Evolutionary conservation across 2,888 invertebrate genomes (phyloP).

Genomic region (Sphecodes monilicornis): DNA sequence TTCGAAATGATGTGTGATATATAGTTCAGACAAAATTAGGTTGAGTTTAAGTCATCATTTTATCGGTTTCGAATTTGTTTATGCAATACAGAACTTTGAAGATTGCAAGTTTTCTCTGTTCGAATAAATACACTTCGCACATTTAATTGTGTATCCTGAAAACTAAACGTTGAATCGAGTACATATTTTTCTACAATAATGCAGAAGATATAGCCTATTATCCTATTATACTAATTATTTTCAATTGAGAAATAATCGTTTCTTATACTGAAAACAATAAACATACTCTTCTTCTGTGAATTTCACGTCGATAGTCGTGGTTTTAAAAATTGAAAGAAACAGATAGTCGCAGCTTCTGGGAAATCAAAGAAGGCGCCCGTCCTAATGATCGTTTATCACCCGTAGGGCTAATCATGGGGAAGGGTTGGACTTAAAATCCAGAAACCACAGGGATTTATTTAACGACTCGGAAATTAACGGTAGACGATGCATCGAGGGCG

Average conservation of each 20-base stretch:
- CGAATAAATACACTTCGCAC: not conserved
- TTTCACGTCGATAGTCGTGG: not conserved
- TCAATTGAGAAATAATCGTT: not conserved
- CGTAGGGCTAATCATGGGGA: not conserved
- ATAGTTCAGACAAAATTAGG: not conserved
- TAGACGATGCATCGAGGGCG: not conserved
- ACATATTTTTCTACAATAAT: not conserved
- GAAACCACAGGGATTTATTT: not conserved
- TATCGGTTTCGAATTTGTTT: not conserved
- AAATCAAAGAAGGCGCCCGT: not conserved
- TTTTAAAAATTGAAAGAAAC: too few relatives aligned
- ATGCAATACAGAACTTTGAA: not conserved
- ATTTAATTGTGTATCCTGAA: not conserved
- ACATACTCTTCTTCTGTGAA: not conserved
- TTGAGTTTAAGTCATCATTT: not conserved
- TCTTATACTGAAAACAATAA: not conserved
- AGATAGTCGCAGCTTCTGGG: not conserved
- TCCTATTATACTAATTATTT: not conserved
- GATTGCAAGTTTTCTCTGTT: too few relatives aligned
- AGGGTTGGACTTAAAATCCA: not conserved
- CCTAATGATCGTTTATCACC: not conserved
- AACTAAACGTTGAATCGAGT: too few relatives aligned
- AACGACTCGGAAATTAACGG: slow-evolving; percentile 3
- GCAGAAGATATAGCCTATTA: not conserved
- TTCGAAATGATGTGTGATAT: not conserved